These are phyloP conservation scores for Drosophila greeni DNA, from an alignment of 2,888 invertebrate species.

Conservation along the genomic window DNA sequence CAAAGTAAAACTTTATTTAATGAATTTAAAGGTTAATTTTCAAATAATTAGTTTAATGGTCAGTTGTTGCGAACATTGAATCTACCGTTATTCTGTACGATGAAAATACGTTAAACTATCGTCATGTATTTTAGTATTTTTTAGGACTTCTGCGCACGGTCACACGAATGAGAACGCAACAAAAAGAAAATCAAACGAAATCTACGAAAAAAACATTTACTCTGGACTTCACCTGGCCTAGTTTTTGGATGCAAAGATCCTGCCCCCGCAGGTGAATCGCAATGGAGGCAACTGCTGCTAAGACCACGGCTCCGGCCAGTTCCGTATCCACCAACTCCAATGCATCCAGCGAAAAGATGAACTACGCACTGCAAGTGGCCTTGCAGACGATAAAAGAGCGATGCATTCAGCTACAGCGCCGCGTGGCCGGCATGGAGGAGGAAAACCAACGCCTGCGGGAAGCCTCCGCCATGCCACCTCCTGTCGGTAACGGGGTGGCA, in stretches of 20 bases:
- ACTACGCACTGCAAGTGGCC: constrained; percentile 82
- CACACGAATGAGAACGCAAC: constrained; percentile 41
- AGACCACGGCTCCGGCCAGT: constrained; percentile 15
- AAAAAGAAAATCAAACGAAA: constrained; percentile 24
- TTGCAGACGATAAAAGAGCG: constrained; percentile 90
- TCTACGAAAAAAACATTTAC: constrained; percentile 3
- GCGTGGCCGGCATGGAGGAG: constrained; percentile 85
- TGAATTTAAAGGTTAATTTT: background rate
- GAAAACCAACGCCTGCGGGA: constrained; percentile 85
- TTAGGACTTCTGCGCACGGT: background rate
- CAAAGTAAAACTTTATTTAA: background rate
- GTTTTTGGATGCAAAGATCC: background rate
- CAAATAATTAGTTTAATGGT: background rate
- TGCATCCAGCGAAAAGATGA: constrained; percentile 51
- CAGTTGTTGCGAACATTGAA: background rate
- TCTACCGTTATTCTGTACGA: background rate
- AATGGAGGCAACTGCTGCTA: constrained; percentile 47
- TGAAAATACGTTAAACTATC: constrained; percentile 8
- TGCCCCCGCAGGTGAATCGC: background rate
- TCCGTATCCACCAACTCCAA: constrained; percentile 6
- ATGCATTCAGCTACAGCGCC: constrained; percentile 86
- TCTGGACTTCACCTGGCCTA: background rate
- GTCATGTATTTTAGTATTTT: background rate
- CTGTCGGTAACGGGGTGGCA: constrained; percentile 5
- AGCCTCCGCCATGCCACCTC: constrained; percentile 7